A percentile compares a stretch with the other conserved stretches of the same genome.
These are phyloP conservation scores for Anadara kagoshimensis DNA, from an alignment of 1,140 invertebrate genomes.

Conservation along the genomic window DNA sequence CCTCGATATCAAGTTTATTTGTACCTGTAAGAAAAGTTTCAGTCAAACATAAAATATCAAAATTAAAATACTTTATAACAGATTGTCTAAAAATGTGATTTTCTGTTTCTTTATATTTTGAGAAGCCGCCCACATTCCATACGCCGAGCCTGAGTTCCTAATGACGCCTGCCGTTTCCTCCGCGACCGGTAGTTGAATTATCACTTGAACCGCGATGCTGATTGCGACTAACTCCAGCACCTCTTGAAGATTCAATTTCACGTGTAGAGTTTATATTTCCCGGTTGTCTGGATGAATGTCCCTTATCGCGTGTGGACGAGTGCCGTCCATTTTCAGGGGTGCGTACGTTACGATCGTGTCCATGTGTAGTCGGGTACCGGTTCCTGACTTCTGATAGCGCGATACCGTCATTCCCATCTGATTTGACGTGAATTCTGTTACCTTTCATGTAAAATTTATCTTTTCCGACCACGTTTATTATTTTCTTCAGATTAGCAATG, in stretches of 20 bases:
- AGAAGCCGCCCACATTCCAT: conserved; percentile 2
- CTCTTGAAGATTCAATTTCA: not conserved
- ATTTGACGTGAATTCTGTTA: no score
- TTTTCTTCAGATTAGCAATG: not conserved
- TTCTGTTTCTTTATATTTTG: not conserved
- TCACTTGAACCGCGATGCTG: no score
- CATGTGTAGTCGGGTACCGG: no score
- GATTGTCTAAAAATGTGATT: not conserved
- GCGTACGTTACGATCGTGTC: no score
- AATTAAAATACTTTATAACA: not conserved
- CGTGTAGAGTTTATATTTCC: not conserved
- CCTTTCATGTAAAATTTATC: no score
- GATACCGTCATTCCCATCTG: no score
- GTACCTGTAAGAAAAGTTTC: not conserved
- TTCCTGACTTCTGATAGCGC: no score
- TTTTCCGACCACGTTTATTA: not conserved
- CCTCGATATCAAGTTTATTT: not conserved
- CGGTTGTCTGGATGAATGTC: no score
- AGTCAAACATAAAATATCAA: not conserved
- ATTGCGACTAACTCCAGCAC: no score
- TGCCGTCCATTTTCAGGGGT: no score
- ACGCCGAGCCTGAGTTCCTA: not conserved
- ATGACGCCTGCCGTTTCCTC: not conserved
- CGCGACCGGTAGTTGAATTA: no score
- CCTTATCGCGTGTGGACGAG: no score